phyloP scores from a whole-genome alignment of 2,888 invertebrate species.

The Oscheius sp. region DNA sequence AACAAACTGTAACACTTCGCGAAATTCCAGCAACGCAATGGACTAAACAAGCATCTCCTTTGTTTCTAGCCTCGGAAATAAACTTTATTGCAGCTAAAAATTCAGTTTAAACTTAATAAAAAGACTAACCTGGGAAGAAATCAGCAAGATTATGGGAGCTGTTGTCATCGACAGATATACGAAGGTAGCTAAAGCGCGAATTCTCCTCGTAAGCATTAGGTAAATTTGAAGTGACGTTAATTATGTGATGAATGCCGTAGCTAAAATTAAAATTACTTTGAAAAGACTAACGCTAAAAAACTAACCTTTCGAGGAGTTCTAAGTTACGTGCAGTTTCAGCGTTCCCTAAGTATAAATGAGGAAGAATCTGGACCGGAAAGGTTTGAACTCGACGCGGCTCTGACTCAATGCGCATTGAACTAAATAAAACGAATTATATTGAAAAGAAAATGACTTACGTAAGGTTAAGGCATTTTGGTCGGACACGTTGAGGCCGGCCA shows the following conservation, averaged over 20 bases:
- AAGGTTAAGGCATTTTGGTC: conserved; percentile 44
- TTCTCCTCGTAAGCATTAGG: conserved; percentile 89
- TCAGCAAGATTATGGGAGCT: conserved; percentile 93
- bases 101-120: conserved; percentile 1
- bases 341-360: conserved; percentile 91
- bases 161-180: conserved; percentile 95
- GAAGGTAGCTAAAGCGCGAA: conserved; percentile 86
- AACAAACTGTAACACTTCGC: conserved; percentile 92
- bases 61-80: conserved; percentile 85
- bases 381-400: conserved; percentile 21
- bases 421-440: conserved; percentile 23
- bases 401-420: conserved; percentile 43
- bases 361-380: conserved; percentile 88
- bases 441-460: conserved; percentile 34
- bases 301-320: conserved; percentile 81
- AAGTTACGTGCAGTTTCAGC: conserved; percentile 91
- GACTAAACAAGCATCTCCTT: conserved; percentile 88
- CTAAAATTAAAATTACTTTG: conserved; percentile 43
- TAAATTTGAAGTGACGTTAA: conserved; percentile 94
- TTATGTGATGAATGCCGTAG: conserved; percentile 79
- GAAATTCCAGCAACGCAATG: conserved; percentile 96
- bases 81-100: conserved; percentile 66
- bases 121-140: conserved; percentile 88
- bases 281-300: background rate
- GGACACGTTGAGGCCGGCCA: too few species aligned